phyloP scores from a whole-genome alignment of 2,797 vertebrate genomes.

The Phataginus tetradactyla region DNA sequence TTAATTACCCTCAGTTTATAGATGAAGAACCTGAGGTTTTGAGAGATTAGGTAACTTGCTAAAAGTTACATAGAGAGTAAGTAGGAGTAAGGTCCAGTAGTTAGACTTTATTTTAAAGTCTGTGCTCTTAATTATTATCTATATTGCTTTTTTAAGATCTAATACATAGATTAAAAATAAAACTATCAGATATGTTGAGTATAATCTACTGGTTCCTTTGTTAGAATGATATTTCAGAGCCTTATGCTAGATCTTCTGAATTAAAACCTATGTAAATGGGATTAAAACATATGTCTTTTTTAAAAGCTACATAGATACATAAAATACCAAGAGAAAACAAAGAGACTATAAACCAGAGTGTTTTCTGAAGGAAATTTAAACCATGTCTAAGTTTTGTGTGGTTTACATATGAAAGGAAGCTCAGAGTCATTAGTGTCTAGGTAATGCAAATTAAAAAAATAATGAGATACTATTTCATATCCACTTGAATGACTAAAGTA shows the following conservation, averaged over 20 bases:
- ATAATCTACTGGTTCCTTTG: not conserved
- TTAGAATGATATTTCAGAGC: not conserved
- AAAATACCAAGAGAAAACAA: not conserved
- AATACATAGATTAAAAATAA: not conserved
- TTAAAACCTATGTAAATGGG: not conserved
- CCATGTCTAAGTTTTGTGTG: not conserved
- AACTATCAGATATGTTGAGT: not conserved
- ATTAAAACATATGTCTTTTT: not conserved
- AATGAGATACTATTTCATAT: not conserved
- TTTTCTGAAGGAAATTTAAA: slow-evolving; percentile 12
- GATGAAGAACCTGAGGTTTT: not conserved
- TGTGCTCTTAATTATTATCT: not conserved
- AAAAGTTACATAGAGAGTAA: not conserved
- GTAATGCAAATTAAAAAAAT: not conserved
- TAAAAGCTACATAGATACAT: not conserved
- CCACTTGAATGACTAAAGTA: not conserved
- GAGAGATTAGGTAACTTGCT: not conserved
- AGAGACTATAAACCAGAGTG: not conserved
- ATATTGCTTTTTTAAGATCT: not conserved
- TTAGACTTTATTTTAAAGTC: not conserved
- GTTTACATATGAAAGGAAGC: not conserved
- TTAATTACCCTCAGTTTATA: not conserved
- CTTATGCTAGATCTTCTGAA: not conserved
- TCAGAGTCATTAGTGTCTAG: not conserved
- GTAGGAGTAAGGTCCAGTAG: not conserved